A percentile compares a stretch with the other conserved stretches of the same genome.
These are phyloP conservation scores for Hirtodrosophila histrioides DNA, from an alignment of 2,888 invertebrate species.

Conservation along the genomic window DNA sequence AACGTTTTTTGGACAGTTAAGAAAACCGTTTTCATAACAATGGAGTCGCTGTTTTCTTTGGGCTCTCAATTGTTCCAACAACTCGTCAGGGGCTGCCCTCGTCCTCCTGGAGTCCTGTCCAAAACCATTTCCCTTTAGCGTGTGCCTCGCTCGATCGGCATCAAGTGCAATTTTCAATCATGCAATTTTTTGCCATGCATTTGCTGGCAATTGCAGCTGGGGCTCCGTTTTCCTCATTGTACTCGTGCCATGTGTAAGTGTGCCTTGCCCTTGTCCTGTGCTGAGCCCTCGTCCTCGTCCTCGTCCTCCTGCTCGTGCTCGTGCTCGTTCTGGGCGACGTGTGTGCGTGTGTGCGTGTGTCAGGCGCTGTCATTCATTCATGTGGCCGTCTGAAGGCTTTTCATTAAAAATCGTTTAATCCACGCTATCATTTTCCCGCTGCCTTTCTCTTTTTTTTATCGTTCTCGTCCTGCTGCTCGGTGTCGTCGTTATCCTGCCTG, in stretches of 20 bases:
- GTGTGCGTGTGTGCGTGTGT: constrained; percentile 37
- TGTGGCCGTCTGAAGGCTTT: constrained; percentile 76
- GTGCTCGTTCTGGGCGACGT: background rate
- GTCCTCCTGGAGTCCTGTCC: constrained; percentile 1
- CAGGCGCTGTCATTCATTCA: constrained; percentile 66
- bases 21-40: constrained; percentile 36
- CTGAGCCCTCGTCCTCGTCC: constrained; percentile 13
- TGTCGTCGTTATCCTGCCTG: constrained; percentile 18
- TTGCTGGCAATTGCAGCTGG: constrained; percentile 64
- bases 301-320: constrained; percentile 12
- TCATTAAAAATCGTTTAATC: constrained; percentile 82
- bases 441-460: constrained; percentile 41
- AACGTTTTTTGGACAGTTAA: constrained; percentile 50
- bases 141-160: constrained; percentile 45
- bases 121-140: constrained; percentile 5
- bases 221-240: constrained; percentile 51
- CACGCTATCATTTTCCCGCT: constrained; percentile 75
- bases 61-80: constrained; percentile 19
- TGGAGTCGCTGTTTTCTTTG: constrained; percentile 31
- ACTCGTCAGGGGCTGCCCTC: constrained; percentile 10
- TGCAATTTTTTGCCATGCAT: constrained; percentile 58
- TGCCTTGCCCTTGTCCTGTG: constrained; percentile 31
- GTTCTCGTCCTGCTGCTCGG: constrained; percentile 2
- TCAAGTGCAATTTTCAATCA: constrained; percentile 78
- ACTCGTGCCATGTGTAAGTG: constrained; percentile 24